Evolutionary conservation across 1,140 invertebrate species (phyloP), one percentile per base, ranked within the genome.

Genomic region (Adoxophyes honmai): DNA sequence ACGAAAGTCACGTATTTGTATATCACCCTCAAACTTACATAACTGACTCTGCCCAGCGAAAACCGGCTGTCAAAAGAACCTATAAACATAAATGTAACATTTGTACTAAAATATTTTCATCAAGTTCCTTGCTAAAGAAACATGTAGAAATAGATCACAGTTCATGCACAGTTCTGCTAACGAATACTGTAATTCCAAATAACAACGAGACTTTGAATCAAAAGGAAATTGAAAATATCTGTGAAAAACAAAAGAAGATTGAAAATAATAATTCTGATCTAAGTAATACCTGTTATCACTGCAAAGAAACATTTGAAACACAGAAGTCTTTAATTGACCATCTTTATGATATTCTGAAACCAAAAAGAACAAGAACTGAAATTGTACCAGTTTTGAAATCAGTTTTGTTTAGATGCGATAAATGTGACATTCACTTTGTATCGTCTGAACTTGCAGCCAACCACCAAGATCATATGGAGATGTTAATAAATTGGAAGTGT

Each of bases 341-440:
- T 54, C 64, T 84, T 10, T 84, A 84, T 66, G 59, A 69, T 36
- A 44, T 77, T 51, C 51, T 79, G 4, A 59, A 78, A 57, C 21
- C 57, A 6, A 72, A 71, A 33, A 62, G 63, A 33, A 52, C 18
- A 21, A 38, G 34, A 38, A 52, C 34, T 10, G 33, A 44, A 16
- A 59, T 21, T 6, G 14, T 54, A 18, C 5, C 18, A 59, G 18
- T 57, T 16, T 63, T 73, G 18, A 70, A 77, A 60, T 68, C 64
- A 48, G 57, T 65, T 36, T 34, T 82, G 16, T 80, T 70, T 52
- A 73, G 72, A 68, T 84, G 78, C 59, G 39, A 54, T 18, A 63
- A 71, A 66, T 85, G 81, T 62, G 59, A 78, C 55, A 59, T 82
- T 35, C 61, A 66, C 55, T 85, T 85, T 65, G 53, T 82, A 51